Percentiles rank a stretch among this genome's conserved stretches.
These are phyloP conservation scores for Micrastur ruficollis DNA, from an alignment of 2,797 vertebrate genomes.

Conservation along the genomic window DNA sequence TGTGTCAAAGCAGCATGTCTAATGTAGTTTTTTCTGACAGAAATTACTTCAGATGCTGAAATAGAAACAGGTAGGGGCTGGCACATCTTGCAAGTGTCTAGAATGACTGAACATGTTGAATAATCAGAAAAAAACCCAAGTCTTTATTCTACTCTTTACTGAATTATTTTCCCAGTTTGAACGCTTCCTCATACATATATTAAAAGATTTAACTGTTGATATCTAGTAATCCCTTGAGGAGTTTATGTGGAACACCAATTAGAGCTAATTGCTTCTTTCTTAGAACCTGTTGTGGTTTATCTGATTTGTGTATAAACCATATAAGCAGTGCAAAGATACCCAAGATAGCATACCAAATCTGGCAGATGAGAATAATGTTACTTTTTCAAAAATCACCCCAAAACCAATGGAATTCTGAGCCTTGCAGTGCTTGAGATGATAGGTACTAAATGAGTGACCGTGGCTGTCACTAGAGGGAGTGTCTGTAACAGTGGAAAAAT, in stretches of 20 bases:
- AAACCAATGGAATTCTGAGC: neutral
- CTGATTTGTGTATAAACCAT: neutral
- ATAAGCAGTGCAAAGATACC: neutral
- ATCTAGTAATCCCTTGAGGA: neutral
- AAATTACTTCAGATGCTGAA: neutral
- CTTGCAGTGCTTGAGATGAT: neutral
- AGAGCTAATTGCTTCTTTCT: neutral
- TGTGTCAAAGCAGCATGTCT: neutral
- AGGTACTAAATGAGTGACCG: rapidly evolving
- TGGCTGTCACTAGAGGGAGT: constrained; percentile 12
- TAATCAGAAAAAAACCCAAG: neutral
- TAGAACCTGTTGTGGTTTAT: neutral
- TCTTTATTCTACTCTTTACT: neutral
- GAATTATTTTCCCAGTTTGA: neutral
- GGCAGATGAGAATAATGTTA: neutral
- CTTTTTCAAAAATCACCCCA: neutral
- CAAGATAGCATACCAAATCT: neutral
- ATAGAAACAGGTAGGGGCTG: neutral
- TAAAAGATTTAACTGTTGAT: neutral
- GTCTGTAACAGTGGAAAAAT: neutral
- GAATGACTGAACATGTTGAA: neutral
- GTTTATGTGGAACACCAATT: neutral
- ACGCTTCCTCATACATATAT: neutral
- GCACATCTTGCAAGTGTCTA: neutral
- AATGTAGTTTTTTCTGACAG: neutral